Conservation (phyloP, 1,140 invertebrate species). For the Heliconius hewitsoni region DNA sequence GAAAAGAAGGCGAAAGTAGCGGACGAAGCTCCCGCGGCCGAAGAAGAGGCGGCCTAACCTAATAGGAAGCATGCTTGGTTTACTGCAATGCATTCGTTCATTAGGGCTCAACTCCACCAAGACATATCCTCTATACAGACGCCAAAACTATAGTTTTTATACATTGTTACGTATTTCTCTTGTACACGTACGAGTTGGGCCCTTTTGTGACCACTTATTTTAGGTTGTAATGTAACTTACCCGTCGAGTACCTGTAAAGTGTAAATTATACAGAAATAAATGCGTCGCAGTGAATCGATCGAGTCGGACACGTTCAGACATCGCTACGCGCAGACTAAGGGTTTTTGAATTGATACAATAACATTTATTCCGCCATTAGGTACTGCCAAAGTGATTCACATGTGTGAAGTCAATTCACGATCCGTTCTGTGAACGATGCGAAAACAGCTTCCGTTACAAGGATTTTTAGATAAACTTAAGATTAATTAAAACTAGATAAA, state of each 20-base stretch:
- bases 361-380: conserved; percentile 67
- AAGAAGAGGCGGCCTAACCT: conserved; percentile 84
- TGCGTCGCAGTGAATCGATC: conserved; percentile 78
- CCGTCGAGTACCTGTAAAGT: conserved; percentile 80
- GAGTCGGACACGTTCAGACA: conserved; percentile 6
- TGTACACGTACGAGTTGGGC: conserved; percentile 67
- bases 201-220: conserved; percentile 72
- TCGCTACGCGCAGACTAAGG: conserved; percentile 23
- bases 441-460: conserved; percentile 76
- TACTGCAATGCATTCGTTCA: conserved; percentile 78
- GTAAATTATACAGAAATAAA: conserved; percentile 70
- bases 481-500: conserved; percentile 75
- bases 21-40: conserved; percentile 82
- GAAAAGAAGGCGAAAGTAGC: conserved; percentile 88
- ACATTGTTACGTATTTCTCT: conserved; percentile 58
- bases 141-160: conserved; percentile 72
- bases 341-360: conserved; percentile 60
- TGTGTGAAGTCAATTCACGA: conserved; percentile 71
- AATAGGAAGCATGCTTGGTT: conserved; percentile 59
- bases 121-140: conserved; percentile 59
- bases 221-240: conserved; percentile 75
- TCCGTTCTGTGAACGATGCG: conserved; percentile 80
- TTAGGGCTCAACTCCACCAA: conserved; percentile 68
- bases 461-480: conserved; percentile 73
- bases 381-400: conserved; percentile 80